Percentiles rank a stretch among this genome's conserved stretches.
Evolutionary conservation across 2,113 vertebrate species (phyloP).

Genomic region (Typhlomys cinereus): DNA sequence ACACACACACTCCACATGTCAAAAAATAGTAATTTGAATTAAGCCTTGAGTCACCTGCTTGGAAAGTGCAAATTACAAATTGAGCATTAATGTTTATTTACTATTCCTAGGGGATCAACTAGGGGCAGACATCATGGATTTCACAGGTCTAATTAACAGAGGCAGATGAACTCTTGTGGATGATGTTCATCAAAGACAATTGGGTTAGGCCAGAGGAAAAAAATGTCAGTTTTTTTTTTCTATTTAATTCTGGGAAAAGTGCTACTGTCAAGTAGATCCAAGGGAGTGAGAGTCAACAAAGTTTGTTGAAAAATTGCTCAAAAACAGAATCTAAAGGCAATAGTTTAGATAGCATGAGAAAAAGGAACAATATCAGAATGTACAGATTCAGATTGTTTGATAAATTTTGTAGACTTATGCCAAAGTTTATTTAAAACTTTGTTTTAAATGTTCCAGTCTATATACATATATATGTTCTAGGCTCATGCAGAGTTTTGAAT

Average conservation of each 20-base stretch:
- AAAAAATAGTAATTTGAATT: slow-evolving; percentile 36
- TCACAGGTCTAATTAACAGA: background rate
- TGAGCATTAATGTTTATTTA: background rate
- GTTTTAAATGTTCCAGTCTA: background rate
- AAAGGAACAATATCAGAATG: background rate
- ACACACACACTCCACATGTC: too few species aligned
- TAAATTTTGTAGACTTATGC: background rate
- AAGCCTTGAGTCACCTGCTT: background rate
- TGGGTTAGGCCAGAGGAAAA: background rate
- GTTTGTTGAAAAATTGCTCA: background rate
- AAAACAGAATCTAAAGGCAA: background rate
- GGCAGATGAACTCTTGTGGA: background rate
- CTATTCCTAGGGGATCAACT: background rate
- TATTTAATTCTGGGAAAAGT: background rate
- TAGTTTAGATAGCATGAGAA: background rate
- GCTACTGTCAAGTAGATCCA: background rate
- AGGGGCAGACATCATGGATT: background rate
- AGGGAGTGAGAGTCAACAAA: background rate
- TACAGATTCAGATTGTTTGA: background rate
- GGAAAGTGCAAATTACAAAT: slow-evolving; percentile 31
- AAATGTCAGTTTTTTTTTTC: background rate
- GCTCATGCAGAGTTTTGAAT: background rate
- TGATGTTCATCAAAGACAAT: slow-evolving; percentile 6
- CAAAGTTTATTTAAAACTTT: background rate
- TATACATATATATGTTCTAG: background rate